phyloP scores from a whole-genome alignment of 2,113 vertebrate genomes.

The Calypte anna region DNA sequence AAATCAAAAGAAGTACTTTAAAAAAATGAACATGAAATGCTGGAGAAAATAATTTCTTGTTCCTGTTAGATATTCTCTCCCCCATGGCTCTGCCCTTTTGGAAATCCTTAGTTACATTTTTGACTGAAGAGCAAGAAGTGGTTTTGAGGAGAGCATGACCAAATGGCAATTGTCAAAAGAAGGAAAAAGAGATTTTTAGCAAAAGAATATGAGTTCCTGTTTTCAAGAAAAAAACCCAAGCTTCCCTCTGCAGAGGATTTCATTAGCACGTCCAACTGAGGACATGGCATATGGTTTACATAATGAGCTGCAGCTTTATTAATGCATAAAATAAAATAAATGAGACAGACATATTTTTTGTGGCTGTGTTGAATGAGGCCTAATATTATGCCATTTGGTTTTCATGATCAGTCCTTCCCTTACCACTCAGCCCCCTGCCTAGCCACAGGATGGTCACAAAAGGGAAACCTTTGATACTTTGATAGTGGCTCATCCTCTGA shows the following conservation, averaged over 20 bases:
- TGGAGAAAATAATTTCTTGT: constrained; percentile 41
- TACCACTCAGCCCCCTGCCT: neutral
- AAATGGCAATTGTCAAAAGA: neutral
- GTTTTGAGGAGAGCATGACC: constrained; percentile 29
- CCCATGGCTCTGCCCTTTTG: neutral
- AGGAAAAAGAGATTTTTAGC: neutral
- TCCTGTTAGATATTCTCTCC: neutral
- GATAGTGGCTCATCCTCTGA: neutral
- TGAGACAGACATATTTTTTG: neutral
- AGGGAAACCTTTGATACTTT: neutral
- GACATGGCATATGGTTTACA: neutral
- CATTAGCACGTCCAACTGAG: neutral
- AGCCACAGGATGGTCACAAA: neutral
- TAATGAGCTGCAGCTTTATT: constrained; percentile 33
- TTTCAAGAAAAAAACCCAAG: constrained; percentile 6
- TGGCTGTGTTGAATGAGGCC: neutral
- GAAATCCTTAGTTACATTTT: constrained; percentile 31
- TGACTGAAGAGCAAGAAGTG: constrained; percentile 15
- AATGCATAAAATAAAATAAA: constrained; percentile 19
- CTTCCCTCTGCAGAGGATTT: constrained; percentile 2
- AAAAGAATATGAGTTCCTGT: neutral
- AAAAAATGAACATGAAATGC: constrained; percentile 48
- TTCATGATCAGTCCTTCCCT: neutral
- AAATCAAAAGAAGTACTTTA: constrained; percentile 62
- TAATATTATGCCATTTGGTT: neutral